Base-by-base conservation (phyloP, 2,113 vertebrate genomes). In the Myxocyprinus asiaticus region DNA sequence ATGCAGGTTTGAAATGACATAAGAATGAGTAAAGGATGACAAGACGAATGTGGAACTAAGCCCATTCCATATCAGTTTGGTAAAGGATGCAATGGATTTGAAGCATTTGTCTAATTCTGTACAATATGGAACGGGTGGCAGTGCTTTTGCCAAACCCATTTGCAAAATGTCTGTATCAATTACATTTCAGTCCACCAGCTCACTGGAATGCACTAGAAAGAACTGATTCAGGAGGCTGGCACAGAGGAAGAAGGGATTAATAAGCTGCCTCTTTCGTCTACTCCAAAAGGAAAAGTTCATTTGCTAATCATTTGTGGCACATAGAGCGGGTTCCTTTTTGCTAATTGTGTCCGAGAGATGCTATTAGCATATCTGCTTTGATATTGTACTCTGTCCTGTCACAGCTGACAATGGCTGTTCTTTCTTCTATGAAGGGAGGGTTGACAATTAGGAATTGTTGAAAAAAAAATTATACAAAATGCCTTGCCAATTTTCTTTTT, bases 331-430 rank as follows among this genome's bases (percentile, higher is more conserved):
- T 76, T 81, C 74, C 71, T 76, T 62, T 53, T 78, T 47, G 47
- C 78, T 84, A 82, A 84, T 82, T 76, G 78, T 67, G 74, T 71
- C 78, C 79, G 70, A 48, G 61, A 63, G 66, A 69, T 58, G 55
- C 73, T 53, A 42, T 78, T 81, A 61, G 69, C 66, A 75, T 67
- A 53, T 76, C 69, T 69, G 70, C 70, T 82, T 75, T 79, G 65
- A 76, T 70, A 79, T 43, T 51, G n/a, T 61, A 4, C 70, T 33
- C 68, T 51, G 69, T 43, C 59, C 78, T 73, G 43, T 66, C 59
- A 67, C 59, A 55, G 12, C 66, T 81, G 67, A 68, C n/a, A 64
- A 55, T 7, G 14, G 43, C 65, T 58, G 33, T 44, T 55, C 48
- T 53, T 65, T 17, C 50, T 9, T 51, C 22, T 63, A 51, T 64